Conservation (phyloP, 1,140 invertebrate genomes). For the Heterodera carotae region DNA sequence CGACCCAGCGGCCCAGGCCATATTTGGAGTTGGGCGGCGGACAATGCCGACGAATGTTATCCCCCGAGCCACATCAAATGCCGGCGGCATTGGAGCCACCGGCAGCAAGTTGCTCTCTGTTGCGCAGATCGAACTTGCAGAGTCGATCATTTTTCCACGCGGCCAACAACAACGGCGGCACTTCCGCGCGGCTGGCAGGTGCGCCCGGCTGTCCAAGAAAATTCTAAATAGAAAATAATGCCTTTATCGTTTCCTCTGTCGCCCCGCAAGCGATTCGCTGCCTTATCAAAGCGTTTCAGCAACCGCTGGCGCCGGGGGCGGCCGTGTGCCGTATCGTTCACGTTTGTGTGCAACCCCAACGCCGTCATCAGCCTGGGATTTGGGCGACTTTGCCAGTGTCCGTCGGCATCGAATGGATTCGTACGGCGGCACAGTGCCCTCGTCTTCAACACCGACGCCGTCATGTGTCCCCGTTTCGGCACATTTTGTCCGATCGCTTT, state of each 20-base stretch:
- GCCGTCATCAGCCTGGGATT: constrained; percentile 30
- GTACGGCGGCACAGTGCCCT: constrained; percentile 20
- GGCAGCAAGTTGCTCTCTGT: constrained; percentile 5
- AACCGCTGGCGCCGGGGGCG: constrained; percentile 9
- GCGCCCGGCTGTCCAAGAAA: not conserved
- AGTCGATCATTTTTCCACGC: constrained; percentile 34
- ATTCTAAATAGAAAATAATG: too few species aligned
- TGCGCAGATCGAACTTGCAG: constrained; percentile 35
- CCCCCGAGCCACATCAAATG: constrained; percentile 20
- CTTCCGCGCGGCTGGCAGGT: constrained; percentile 4
- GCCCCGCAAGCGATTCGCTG: too few species aligned
- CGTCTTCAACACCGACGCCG: not conserved
- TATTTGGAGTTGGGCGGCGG: not conserved
- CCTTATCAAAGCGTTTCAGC: not conserved
- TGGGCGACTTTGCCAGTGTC: constrained; percentile 38
- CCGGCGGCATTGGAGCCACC: not conserved
- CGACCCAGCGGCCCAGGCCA: not conserved
- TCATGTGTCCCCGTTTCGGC: not conserved
- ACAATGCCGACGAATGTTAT: constrained; percentile 21
- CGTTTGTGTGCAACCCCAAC: constrained; percentile 4
- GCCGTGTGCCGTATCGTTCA: constrained; percentile 19
- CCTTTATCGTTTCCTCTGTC: too few species aligned
- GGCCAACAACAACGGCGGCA: not conserved
- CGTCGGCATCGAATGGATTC: constrained; percentile 26
- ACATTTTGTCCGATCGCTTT: constrained; percentile 24